Evolutionary conservation across 2,888 invertebrate species (phyloP).

Genomic region (Zhengitettix transpicula): DNA sequence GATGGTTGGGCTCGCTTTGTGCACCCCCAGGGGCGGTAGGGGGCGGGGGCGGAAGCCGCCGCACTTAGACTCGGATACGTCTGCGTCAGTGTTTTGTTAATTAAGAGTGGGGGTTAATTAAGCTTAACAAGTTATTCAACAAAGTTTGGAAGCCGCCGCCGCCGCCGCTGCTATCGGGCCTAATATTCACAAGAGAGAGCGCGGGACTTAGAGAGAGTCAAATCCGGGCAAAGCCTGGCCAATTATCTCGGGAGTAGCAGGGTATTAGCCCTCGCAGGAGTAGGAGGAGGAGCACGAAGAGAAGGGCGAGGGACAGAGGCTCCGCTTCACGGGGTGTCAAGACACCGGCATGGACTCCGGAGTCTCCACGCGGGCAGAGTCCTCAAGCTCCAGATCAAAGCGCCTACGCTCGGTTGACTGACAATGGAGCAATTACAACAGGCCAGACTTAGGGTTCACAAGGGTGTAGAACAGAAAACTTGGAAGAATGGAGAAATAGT

Average conservation of each 20-base stretch:
- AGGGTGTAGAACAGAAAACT: too few species aligned
- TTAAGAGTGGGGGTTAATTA: constrained; percentile 14
- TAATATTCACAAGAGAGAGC: constrained; percentile 6
- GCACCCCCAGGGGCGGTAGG: neutral
- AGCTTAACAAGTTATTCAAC: constrained; percentile 15
- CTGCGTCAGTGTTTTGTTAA: constrained; percentile 14
- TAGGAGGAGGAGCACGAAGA: too few species aligned
- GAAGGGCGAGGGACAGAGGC: too few species aligned
- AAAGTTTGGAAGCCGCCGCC: constrained; percentile 9
- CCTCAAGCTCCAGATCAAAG: too few species aligned
- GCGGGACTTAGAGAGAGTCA: constrained; percentile 2
- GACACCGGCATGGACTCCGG: too few species aligned
- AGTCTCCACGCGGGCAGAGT: too few species aligned
- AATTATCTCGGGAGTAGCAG: constrained; percentile 8
- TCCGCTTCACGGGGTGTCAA: too few species aligned
- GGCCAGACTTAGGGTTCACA: too few species aligned
- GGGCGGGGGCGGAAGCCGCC: neutral
- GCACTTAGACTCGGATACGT: neutral
- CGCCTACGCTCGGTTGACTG: too few species aligned
- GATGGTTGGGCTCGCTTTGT: neutral
- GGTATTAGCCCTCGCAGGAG: constrained; percentile 1
- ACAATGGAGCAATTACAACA: too few species aligned
- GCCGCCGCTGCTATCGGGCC: neutral
- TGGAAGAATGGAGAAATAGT: too few species aligned
- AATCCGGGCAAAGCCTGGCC: constrained; percentile 9